These are phyloP conservation scores for Chalcis sispes DNA, from an alignment of 2,888 invertebrate genomes.

Conservation along the genomic window DNA sequence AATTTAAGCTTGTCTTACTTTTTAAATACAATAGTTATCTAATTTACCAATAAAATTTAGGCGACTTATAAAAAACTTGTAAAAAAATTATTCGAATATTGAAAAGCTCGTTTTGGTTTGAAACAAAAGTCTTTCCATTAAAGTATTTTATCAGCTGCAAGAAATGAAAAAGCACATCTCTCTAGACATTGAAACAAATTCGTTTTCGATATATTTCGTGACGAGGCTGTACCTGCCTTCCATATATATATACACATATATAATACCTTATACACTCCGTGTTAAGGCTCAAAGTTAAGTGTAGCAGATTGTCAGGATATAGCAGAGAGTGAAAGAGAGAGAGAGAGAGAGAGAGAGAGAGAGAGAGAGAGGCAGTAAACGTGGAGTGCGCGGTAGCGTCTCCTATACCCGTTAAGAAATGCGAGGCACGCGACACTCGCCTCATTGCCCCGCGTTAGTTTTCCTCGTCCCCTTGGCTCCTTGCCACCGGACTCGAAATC, in stretches of 20 bases:
- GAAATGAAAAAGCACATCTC: no score
- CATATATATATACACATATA: no score
- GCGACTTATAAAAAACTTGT: no score
- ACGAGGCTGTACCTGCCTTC: conserved; percentile 4
- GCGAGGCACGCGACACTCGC: conserved; percentile 75
- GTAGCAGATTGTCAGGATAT: conserved; percentile 19
- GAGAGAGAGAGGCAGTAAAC: neutral
- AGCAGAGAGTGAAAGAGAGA: neutral
- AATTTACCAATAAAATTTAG: no score
- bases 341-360: neutral
- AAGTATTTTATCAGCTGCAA: no score
- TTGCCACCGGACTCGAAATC: conserved; percentile 51
- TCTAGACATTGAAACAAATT: conserved; percentile 1
- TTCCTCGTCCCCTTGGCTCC: conserved; percentile 59
- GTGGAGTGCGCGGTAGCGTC: neutral
- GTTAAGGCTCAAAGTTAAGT: conserved; percentile 32
- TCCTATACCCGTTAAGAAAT: conserved; percentile 69
- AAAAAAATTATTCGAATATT: no score
- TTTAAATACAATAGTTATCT: no score
- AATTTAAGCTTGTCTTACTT: no score
- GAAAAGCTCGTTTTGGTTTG: no score
- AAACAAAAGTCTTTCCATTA: no score
- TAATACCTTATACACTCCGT: no score
- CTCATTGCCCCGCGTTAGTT: conserved; percentile 76
- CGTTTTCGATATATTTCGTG: conserved; percentile 2